These are phyloP conservation scores for Galleria mellonella DNA, from an alignment of 1,140 invertebrate species.

Conservation along the genomic window DNA sequence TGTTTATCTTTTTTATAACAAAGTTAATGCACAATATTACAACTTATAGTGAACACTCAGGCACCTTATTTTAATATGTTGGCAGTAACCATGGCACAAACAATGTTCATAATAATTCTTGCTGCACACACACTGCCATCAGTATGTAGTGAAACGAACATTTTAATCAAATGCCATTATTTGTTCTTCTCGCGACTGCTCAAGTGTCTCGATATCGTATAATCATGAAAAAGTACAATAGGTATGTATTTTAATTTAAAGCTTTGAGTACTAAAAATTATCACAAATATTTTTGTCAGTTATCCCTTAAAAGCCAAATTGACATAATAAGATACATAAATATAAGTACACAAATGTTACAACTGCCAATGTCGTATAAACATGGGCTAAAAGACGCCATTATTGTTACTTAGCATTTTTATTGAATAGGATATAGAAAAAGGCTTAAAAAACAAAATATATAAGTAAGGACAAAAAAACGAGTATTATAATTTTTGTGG, in stretches of 20 bases:
- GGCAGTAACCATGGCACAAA: constrained; percentile 59
- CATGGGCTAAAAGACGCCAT: no score
- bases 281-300: constrained; percentile 34
- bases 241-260: constrained; percentile 35
- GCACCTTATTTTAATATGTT: constrained; percentile 58
- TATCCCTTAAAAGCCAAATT: not conserved
- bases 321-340: constrained; percentile 7
- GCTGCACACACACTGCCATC: constrained; percentile 21
- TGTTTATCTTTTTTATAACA: no score
- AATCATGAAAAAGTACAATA: constrained; percentile 17
- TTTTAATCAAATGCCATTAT: not conserved
- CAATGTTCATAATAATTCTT: constrained; percentile 18
- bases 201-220: not conserved
- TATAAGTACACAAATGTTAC: constrained; percentile 3
- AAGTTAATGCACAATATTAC: constrained; percentile 15
- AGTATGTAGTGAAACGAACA: constrained; percentile 1
- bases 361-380: no score
- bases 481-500: no score
- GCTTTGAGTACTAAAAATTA: constrained; percentile 39
- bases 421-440: no score
- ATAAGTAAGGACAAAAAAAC: no score
- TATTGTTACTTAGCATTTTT: no score
- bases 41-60: constrained; percentile 61
- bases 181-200: not conserved
- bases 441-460: no score